A percentile compares a stretch with the other conserved stretches of the same genome.
phyloP scores from a whole-genome alignment of 1,140 invertebrate species.

The Maconellicoccus hirsutus region DNA sequence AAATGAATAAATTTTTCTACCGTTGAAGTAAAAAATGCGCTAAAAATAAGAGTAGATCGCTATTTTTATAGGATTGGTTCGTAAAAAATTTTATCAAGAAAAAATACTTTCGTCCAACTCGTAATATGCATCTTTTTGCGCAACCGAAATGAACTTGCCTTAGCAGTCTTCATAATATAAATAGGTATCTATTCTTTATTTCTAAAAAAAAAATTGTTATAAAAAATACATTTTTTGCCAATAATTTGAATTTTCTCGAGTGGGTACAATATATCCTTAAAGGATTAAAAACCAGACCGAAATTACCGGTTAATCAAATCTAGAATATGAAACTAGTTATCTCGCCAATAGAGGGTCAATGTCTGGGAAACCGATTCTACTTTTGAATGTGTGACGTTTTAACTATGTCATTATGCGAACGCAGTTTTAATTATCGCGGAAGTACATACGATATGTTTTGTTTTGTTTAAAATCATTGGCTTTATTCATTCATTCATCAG shows the following conservation, averaged over 20 bases:
- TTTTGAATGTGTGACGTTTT: slow-evolving; percentile 4
- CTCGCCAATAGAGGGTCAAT: not conserved
- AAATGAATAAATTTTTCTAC: too few relatives aligned
- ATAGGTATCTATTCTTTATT: too few relatives aligned
- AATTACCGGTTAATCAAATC: not conserved
- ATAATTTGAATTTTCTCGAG: not conserved
- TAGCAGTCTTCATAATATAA: too few relatives aligned
- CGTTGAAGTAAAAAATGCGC: too few relatives aligned
- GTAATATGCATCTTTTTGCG: too few relatives aligned
- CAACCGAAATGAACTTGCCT: too few relatives aligned
- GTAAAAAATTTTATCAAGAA: too few relatives aligned
- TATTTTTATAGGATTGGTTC: too few relatives aligned
- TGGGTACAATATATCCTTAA: not conserved
- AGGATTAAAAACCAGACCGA: not conserved
- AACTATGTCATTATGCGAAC: slow-evolving; percentile 8
- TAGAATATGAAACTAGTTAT: not conserved
- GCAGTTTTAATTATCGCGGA: slow-evolving; percentile 7
- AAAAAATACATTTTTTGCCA: too few relatives aligned
- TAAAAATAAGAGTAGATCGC: too few relatives aligned
- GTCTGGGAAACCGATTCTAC: not conserved
- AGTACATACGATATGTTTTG: not conserved
- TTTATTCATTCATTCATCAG: not conserved
- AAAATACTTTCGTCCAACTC: too few relatives aligned
- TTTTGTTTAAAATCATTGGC: not conserved
- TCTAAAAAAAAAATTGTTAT: too few relatives aligned